Evolutionary conservation across 2,888 invertebrate genomes (phyloP).

Genomic region (Cremastinae sp.): DNA sequence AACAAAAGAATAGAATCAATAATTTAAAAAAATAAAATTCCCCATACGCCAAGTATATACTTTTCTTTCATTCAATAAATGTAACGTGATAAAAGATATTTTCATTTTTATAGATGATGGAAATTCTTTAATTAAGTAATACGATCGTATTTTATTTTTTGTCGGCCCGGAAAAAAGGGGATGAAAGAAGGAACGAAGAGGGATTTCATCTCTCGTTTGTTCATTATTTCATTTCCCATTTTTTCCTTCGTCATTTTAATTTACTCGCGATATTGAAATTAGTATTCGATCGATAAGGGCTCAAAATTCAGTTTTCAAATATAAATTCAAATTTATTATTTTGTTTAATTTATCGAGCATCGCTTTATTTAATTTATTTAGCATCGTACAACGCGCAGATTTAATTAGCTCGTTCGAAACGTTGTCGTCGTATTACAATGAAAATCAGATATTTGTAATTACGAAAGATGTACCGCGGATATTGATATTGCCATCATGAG

Average conservation of each 20-base stretch:
- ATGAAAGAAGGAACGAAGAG: background rate
- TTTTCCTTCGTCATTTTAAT: slow-evolving; percentile 24
- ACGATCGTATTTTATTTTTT: background rate
- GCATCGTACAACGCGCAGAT: background rate
- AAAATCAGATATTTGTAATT: too few relatives aligned
- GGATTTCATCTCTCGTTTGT: background rate
- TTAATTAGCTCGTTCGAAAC: slow-evolving; percentile 18
- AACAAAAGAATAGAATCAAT: slow-evolving; percentile 1
- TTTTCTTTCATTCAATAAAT: too few relatives aligned
- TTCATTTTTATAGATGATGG: slow-evolving; percentile 34
- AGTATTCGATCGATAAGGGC: slow-evolving; percentile 22
- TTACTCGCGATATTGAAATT: slow-evolving; percentile 1
- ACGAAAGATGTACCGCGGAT: too few relatives aligned
- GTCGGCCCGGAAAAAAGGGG: background rate
- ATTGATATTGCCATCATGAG: too few relatives aligned
- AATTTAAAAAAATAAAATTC: background rate
- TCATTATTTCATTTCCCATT: background rate
- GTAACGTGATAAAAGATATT: background rate
- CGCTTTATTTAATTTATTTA: background rate
- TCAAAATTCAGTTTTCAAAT: slow-evolving; percentile 9
- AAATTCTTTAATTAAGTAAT: slow-evolving; percentile 52
- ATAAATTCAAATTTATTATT: slow-evolving; percentile 39
- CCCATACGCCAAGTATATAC: background rate
- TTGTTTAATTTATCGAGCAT: slow-evolving; percentile 5
- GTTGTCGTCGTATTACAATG: background rate